These are phyloP conservation scores for Nebria salina DNA, from an alignment of 2,888 invertebrate genomes.

Conservation along the genomic window DNA sequence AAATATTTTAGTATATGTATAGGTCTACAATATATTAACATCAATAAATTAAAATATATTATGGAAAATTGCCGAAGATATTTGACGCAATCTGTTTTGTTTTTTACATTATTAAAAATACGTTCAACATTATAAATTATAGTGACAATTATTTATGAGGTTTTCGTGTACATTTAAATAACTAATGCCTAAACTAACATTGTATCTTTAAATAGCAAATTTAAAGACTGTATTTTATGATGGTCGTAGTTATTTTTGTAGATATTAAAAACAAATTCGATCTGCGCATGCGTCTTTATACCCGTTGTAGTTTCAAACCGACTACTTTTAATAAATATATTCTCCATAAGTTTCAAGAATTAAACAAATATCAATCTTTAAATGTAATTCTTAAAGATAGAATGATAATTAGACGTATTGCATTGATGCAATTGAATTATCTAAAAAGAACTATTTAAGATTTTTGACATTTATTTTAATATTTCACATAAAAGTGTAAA, in stretches of 20 bases:
- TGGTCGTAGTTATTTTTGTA: no score
- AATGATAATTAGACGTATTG: neutral
- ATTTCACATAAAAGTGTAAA: neutral
- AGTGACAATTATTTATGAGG: constrained; percentile 1
- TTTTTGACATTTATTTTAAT: neutral
- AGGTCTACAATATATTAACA: constrained; percentile 45
- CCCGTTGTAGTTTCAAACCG: neutral
- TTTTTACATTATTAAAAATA: constrained; percentile 44
- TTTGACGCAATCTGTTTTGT: constrained; percentile 25
- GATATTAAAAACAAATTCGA: no score
- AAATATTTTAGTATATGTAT: constrained; percentile 46
- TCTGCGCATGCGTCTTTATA: neutral
- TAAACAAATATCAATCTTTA: neutral
- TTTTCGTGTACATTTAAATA: constrained; percentile 12
- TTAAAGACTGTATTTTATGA: neutral
- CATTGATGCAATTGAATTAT: neutral
- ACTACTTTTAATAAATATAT: no score
- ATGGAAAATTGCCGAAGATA: constrained; percentile 37
- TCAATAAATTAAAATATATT: constrained; percentile 44
- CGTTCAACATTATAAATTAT: constrained; percentile 34
- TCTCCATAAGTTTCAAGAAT: neutral
- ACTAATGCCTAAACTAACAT: constrained; percentile 9
- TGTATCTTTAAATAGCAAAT: neutral
- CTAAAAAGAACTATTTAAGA: neutral
- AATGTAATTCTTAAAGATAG: neutral